phyloP scores from a whole-genome alignment of 2,888 invertebrate genomes.

The Pseudanteris insignis region DNA sequence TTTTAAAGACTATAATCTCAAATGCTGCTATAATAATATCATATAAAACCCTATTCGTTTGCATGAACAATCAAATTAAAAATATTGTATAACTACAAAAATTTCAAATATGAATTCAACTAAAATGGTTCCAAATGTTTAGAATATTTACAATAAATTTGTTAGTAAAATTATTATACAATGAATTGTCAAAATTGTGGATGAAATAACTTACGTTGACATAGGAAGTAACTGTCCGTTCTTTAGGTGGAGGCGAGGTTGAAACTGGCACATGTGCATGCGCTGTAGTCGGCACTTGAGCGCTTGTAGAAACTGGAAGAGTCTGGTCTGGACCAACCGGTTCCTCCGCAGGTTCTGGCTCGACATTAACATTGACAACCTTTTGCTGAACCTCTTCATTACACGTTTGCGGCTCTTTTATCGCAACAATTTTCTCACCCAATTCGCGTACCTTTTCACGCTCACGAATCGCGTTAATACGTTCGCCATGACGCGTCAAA shows the following conservation, averaged over 20 bases:
- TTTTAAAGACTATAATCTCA: not conserved
- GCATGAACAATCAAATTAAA: no score
- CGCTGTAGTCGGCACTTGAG: constrained; percentile 64
- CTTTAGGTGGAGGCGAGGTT: constrained; percentile 69
- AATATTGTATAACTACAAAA: no score
- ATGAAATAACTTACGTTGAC: constrained; percentile 70
- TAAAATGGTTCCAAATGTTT: no score
- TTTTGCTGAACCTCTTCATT: no score
- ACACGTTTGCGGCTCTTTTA: constrained; percentile 58
- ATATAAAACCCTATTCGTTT: no score
- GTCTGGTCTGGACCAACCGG: constrained; percentile 70
- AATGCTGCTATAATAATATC: no score
- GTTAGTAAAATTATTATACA: constrained; percentile 6
- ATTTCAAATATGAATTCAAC: no score
- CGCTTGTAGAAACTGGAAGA: constrained; percentile 65
- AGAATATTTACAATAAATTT: no score
- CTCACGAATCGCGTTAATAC: constrained; percentile 51
- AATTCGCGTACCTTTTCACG: constrained; percentile 55
- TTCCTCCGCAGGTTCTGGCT: constrained; percentile 70
- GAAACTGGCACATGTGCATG: constrained; percentile 63
- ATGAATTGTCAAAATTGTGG: no score
- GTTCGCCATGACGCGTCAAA: constrained; percentile 58
- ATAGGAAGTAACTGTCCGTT: constrained; percentile 73
- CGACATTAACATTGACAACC: constrained; percentile 66
- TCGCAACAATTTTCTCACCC: constrained; percentile 61